Evolutionary conservation across 1,140 invertebrate genomes (phyloP), one percentile per base, ranked within the genome.

Genomic region (Ceratina australensis): DNA sequence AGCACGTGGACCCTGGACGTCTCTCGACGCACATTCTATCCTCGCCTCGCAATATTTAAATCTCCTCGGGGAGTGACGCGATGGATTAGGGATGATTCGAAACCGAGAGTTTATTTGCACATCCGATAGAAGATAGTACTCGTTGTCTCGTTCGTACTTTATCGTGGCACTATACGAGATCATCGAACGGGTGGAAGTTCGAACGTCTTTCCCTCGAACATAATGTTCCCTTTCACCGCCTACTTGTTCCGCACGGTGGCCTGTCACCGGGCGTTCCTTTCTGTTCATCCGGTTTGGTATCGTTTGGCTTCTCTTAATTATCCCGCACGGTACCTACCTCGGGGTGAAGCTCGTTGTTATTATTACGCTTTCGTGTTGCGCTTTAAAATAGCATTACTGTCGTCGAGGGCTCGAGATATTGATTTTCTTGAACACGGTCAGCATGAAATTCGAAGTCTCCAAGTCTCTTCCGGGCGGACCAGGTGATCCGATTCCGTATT

Each of bases 171-270:
- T 52, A 18, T n/a, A 12, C 24, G 56, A 61, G 57, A 49, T 71
- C 61, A 63, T 71, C 74, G 56, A 13, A 7, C 13, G 47, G 15
- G 20, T 61, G 65, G 56, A 54, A 69, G 69, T n/a, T 69, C 73
- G 65, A 69, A 68, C 3, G 73, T 50, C n/a, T 18, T 20, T 49
- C 59, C n/a, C 7, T 54, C 57, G 18, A 63, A n/a, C 20, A 77
- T 72, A 64, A 65, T 78, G 71, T 78, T 72, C 76, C 76, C 76
- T 78, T 78, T 78, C 76, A 78, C 69, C 68, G 76, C 68, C 59
- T 57, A 72, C 76, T 64, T 26, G 50, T 12, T 20, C 16, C 4
- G 54, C 47, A 18, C 16, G 28, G 33, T 33, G 5, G 16, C 24
- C 5, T 22, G n/a, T 47, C 33, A 18, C 49, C 18, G n/a, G 5